A percentile compares a stretch with the other conserved stretches of the same genome.
These are phyloP conservation scores for Drosophila leontia DNA, from an alignment of 1,140 invertebrate species.

Conservation along the genomic window DNA sequence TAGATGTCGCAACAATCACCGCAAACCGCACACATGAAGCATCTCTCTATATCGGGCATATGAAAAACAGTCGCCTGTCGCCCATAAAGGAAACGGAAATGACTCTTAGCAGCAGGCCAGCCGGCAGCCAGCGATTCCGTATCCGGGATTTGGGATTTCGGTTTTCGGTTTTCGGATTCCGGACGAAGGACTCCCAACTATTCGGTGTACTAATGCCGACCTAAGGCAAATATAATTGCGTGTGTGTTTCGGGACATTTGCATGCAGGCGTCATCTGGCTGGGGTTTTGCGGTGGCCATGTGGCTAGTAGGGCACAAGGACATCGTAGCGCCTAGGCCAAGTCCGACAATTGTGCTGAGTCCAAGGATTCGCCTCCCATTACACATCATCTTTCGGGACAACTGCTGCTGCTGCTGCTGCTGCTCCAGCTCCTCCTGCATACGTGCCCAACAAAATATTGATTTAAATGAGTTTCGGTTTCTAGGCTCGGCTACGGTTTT, in stretches of 20 bases:
- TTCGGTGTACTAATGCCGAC: constrained; percentile 71
- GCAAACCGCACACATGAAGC: constrained; percentile 71
- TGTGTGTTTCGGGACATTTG: constrained; percentile 76
- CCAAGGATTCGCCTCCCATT: constrained; percentile 39
- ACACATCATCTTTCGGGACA: constrained; percentile 31
- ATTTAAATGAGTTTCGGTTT: constrained; percentile 83
- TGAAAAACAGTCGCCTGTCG: constrained; percentile 68
- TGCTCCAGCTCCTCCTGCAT: constrained; percentile 35
- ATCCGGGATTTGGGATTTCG: constrained; percentile 40
- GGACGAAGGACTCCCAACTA: constrained; percentile 11
- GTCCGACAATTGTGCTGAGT: constrained; percentile 78
- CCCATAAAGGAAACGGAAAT: constrained; percentile 72
- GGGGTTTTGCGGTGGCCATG: constrained; percentile 66
- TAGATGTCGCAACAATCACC: constrained; percentile 66
- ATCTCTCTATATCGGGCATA: constrained; percentile 25
- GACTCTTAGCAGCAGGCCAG: constrained; percentile 72
- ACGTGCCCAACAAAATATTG: constrained; percentile 83
- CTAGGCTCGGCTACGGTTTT: constrained; percentile 58
- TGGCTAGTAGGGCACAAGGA: constrained; percentile 56
- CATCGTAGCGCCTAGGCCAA: constrained; percentile 41
- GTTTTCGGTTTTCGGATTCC: constrained; percentile 31
- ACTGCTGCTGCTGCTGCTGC: constrained; percentile 24
- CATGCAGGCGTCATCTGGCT: constrained; percentile 78
- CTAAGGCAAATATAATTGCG: constrained; percentile 83
- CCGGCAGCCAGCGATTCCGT: constrained; percentile 20